Base-by-base conservation (phyloP, 2,888 invertebrate species). In the Eupsilia transversa region DNA sequence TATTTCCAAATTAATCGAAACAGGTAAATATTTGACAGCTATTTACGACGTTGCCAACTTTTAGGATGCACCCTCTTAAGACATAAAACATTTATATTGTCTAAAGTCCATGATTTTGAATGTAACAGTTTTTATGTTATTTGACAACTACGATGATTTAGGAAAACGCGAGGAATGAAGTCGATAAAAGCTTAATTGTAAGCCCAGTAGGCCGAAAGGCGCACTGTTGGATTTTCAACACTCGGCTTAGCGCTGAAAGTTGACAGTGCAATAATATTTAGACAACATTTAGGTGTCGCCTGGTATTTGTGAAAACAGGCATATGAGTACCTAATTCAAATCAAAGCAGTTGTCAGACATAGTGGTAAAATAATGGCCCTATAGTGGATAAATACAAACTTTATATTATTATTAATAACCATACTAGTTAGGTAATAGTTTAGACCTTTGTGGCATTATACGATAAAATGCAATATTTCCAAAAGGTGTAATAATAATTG, bases 31-130 rank as follows among this genome's bases (percentile, higher is more conserved):
- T n/a, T n/a, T n/a, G n/a, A n/a, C n/a, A n/a, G n/a, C n/a, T n/a
- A n/a, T n/a, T n/a, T n/a, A n/a, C n/a, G n/a, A n/a, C n/a, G n/a
- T n/a, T n/a, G n/a, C n/a, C n/a, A n/a, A n/a, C n/a, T n/a, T n/a
- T n/a, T n/a, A n/a, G n/a, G n/a, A n/a, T n/a, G n/a, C n/a, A n/a
- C n/a, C n/a, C n/a, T n/a, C n/a, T 86, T 86, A 74, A 41, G 86
- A 87, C 83, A 78, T 85, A 85, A 80, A 86, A 88, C 80, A 87
- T 82, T 86, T 86, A 89, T 92, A 93, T 93, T 93, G 94, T 93
- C 92, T 87, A 86, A 81, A 85, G 77, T 82, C 76, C 77, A 79
- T 17, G 46, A 56, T 72, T 70, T 49, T 75, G 17, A 69, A 60
- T 41, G 1, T 63, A 9, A 64, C 17, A 9, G 30, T 52, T 63